Evolutionary conservation across 30 jellyfish, hydroid and myxozoan genomes (phyloP), one percentile per base, ranked within the genome.

Genomic region (Aurelia aurita complex sp. Pacific): DNA sequence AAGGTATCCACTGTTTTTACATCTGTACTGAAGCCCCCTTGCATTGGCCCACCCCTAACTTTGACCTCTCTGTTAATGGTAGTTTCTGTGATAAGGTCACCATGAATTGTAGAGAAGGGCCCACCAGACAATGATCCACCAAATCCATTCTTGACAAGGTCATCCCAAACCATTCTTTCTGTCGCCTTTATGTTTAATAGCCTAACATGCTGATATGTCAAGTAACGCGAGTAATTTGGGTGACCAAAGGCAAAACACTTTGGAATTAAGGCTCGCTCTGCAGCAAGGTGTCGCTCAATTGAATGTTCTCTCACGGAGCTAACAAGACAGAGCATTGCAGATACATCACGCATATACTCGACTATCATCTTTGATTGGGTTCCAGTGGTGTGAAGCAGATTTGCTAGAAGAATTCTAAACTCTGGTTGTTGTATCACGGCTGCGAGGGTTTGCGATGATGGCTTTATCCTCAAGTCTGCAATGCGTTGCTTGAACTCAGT

Each of bases 21-120:
- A 34, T 53, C 15, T 23, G 88, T 85, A 59, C 88, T 85, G 83
- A 29, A 65, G 55, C 94, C 89, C 2, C 94, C 79, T 53, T 59
- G 79, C 92, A 83, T 83, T 35, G 83, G 94, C 16, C 90, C 86
- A 15, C 91, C 96, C n/a, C 91, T 32, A 18, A 67, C 96, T 59
- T 76, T 77, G 55, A 77, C 80, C 33, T 87, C 96, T 67, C 87
- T 43, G 81, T 87, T 87, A 2, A 69, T 77, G n/a, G 92, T 77
- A 2, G 80, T 78, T 64, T 87, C 96, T 1, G 92, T 87, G 69
- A 87, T 77, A 4, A 87, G 67, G 67, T 87, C 91, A 57, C 91
- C 92, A 62, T 77, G 96, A 16, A 66, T 76, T 4, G 92, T 78
- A n/a, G 90, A 87, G 42, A 87, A 76, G 34, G 87, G 55, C 63